These are phyloP conservation scores for Mactromeris polynyma DNA, from an alignment of 2,888 invertebrate species.

Conservation along the genomic window DNA sequence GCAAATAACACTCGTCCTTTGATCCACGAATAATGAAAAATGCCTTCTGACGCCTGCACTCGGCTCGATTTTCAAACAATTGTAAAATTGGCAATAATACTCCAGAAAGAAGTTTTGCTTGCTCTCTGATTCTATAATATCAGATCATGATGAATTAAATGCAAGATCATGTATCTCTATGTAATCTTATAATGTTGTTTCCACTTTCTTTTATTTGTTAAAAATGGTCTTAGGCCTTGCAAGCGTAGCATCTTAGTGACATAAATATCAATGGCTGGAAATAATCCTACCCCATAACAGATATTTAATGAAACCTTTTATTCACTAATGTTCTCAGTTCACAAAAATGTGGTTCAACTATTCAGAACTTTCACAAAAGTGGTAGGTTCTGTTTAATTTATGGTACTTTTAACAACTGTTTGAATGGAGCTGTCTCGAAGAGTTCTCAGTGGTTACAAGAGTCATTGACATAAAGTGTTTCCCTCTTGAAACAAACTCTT, in stretches of 20 bases:
- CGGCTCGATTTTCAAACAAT: constrained; percentile 1
- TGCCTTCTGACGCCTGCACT: neutral
- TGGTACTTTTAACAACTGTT: neutral
- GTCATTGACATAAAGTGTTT: neutral
- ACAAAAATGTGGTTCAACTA: too few relatives aligned
- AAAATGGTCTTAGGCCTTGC: neutral
- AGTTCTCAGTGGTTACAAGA: neutral
- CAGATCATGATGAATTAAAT: neutral
- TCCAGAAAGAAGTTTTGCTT: neutral
- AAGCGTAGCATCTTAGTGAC: too few relatives aligned
- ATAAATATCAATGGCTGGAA: too few relatives aligned
- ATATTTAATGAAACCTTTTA: too few relatives aligned
- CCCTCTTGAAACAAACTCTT: neutral
- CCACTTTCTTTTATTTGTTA: neutral
- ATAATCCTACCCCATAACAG: too few relatives aligned
- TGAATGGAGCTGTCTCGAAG: neutral
- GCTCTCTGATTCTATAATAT: neutral
- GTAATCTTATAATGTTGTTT: neutral
- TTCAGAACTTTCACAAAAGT: too few relatives aligned
- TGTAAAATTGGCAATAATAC: neutral
- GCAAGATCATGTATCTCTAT: neutral
- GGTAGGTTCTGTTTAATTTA: neutral
- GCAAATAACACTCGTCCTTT: neutral
- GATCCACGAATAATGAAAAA: neutral
- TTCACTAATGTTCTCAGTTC: too few relatives aligned